Evolutionary conservation across 2,113 vertebrate genomes (phyloP).

Genomic region (Etia nguti): DNA sequence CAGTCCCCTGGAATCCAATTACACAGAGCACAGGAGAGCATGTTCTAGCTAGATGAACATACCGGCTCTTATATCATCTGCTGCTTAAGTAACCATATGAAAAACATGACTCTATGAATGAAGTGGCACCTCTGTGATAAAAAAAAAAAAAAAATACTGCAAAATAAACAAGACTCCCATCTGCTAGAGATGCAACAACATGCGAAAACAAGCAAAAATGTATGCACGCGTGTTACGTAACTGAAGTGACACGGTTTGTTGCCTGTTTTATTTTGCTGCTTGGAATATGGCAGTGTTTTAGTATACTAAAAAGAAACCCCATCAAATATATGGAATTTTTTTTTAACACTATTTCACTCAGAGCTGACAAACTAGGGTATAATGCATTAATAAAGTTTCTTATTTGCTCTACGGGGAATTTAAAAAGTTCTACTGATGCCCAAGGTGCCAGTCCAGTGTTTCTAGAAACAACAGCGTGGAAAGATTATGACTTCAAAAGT

Average conservation of each 20-base stretch:
- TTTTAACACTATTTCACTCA: background rate
- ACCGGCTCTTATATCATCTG: background rate
- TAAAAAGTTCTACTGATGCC: background rate
- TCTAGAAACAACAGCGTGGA: background rate
- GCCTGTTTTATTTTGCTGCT: background rate
- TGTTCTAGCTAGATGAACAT: background rate
- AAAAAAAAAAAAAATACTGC: background rate
- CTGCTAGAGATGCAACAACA: background rate
- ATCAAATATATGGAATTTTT: background rate
- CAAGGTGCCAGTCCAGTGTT: background rate
- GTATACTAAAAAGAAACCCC: background rate
- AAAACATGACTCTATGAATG: background rate
- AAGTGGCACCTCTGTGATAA: background rate
- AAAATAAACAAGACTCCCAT: background rate
- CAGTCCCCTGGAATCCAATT: slow-evolving; percentile 61
- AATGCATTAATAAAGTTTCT: background rate
- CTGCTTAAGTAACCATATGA: background rate
- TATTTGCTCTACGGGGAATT: background rate
- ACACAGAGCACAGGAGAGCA: slow-evolving; percentile 22
- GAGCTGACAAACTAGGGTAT: background rate
- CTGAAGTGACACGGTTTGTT: background rate
- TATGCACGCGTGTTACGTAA: background rate
- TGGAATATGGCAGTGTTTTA: background rate
- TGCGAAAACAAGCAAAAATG: background rate
- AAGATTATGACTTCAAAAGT: background rate